Evolutionary conservation across 2,113 vertebrate genomes (phyloP), one percentile per base, ranked within the genome.

Genomic region (Choloepus hoffmanni): DNA sequence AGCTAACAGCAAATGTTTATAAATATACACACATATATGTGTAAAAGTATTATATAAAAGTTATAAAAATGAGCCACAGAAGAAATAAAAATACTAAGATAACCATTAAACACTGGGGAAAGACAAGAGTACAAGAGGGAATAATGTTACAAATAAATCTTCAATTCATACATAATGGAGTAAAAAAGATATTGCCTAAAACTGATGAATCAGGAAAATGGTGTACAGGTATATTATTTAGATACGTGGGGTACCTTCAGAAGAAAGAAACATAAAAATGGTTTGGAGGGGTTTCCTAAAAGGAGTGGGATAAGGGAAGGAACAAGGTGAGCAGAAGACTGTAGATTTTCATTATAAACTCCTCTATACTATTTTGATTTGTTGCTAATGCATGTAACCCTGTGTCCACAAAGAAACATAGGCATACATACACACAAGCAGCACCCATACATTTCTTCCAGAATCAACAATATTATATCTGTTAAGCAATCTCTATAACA

Each of bases 1-100:
- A 72, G 28, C 63, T 65, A 30, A 65, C 10, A 14, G 12, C 19
- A 21, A 72, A 36, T 40, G 18, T 40, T 40, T 72, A 18, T 40
- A 21, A 16, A 40, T n/a, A 72, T n/a, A 36, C n/a, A 40, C 67
- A 70, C 67, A 79, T 13, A 58, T n/a, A 78, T 18, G 16, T 65
- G 28, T 23, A 84, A 26, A 15, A 16, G 4, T n/a, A 74, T 48
- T 63, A 10, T 48, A 90, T n/a, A 63, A 87, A 87, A 95, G 45
- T 72, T 88, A 88, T n/a, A 81, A 89, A 95, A 48, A 74, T 67
- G 43, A 96, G 36, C 33, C 86, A 58, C 2, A 58, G 11, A 82
- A 85, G 62, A 87, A 85, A 85, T 53, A 65, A 76, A 85, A 94
- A 76, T 36, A 76, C n/a, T 77, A 67, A 72, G 30, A 62, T 28